A percentile compares a stretch with the other conserved stretches of the same genome.
Evolutionary conservation across 2,888 invertebrate species (phyloP).

Genomic region (Acanthacorydalis orientalis): DNA sequence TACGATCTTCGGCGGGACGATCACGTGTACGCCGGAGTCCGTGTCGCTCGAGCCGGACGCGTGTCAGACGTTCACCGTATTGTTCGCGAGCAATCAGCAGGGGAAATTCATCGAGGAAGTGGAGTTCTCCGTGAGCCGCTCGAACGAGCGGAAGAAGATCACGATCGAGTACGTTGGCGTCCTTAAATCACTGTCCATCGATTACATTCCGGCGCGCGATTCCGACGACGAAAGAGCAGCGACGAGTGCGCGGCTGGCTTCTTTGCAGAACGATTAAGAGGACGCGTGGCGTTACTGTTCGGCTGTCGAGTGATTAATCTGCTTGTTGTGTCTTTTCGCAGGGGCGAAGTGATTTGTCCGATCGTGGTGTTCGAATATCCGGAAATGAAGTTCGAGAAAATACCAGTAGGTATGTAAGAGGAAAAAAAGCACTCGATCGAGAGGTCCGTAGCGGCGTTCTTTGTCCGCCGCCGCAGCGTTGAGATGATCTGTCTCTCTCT

Average conservation of each 20-base stretch:
- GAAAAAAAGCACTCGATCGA: no score
- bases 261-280: no score
- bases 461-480: no score
- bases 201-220: no score
- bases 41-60: conserved; percentile 32
- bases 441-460: no score
- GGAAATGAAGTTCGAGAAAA: conserved; percentile 36
- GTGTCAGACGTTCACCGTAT: conserved; percentile 32
- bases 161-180: conserved; percentile 37
- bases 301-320: no score
- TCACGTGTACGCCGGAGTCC: conserved; percentile 31
- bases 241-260: no score
- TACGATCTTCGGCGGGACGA: conserved; percentile 37
- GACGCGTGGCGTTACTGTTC: no score
- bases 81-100: conserved; percentile 37
- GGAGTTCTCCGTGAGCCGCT: conserved; percentile 39
- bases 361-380: conserved; percentile 33
- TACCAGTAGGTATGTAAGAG: no score
- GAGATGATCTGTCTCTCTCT: no score
- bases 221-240: no score
- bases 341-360: conserved; percentile 43
- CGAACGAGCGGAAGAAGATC: conserved; percentile 33
- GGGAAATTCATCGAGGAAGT: conserved; percentile 45
- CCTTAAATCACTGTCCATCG: no score
- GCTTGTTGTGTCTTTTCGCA: conserved; percentile 21